phyloP scores from a whole-genome alignment of 1,140 invertebrate species.

The Pseudomyrmex gracilis region DNA sequence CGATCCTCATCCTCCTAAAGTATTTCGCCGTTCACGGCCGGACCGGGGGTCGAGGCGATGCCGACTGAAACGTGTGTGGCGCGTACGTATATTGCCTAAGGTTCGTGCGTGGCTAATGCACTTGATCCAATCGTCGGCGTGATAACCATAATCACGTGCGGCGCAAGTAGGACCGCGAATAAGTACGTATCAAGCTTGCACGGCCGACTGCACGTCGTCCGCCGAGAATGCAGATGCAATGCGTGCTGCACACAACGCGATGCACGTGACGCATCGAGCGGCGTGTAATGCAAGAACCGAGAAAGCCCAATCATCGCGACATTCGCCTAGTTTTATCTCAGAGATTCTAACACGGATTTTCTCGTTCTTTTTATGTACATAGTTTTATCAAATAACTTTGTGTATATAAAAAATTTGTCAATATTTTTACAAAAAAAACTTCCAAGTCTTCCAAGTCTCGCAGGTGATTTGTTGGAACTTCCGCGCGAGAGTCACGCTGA shows the following conservation, averaged over 20 bases:
- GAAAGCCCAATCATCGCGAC: slow-evolving; percentile 47
- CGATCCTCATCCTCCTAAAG: slow-evolving; percentile 57
- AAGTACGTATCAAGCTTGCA: slow-evolving; percentile 32
- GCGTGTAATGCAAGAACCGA: slow-evolving; percentile 33
- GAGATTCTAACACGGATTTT: slow-evolving; percentile 11
- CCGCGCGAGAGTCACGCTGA: not conserved
- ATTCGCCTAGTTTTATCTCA: slow-evolving; percentile 30
- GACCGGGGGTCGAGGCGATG: slow-evolving; percentile 65
- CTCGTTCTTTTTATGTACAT: not conserved
- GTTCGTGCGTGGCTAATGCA: slow-evolving; percentile 79
- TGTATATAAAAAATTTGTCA: not conserved
- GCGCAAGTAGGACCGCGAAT: slow-evolving; percentile 49
- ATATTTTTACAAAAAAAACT: too few species aligned
- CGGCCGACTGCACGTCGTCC: slow-evolving; percentile 39
- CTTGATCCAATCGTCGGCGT: slow-evolving; percentile 74
- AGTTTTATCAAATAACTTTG: slow-evolving; percentile 10
- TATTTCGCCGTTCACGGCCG: slow-evolving; percentile 41
- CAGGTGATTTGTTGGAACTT: not conserved
- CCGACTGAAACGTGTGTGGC: slow-evolving; percentile 67
- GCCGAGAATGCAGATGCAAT: slow-evolving; percentile 31
- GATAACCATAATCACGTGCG: slow-evolving; percentile 78
- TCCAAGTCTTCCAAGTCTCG: too few species aligned
- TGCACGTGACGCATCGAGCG: slow-evolving; percentile 41
- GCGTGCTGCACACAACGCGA: slow-evolving; percentile 45
- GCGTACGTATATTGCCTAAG: slow-evolving; percentile 19